Evolutionary conservation across 2,888 invertebrate species (phyloP).

Genomic region (Acronicta psi): DNA sequence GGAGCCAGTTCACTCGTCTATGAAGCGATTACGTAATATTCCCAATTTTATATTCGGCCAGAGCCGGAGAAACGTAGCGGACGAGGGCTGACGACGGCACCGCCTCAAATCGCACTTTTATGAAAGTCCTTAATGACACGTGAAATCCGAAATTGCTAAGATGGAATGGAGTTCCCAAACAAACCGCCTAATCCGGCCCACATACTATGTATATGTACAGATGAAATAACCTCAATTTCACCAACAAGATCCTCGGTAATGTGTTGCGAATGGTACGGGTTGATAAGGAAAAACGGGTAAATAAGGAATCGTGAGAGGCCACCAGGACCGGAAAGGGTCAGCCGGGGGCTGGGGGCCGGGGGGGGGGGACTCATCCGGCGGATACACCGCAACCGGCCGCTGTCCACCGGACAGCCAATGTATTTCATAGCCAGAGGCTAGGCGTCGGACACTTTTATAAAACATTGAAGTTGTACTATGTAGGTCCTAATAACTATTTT

Average conservation of each 20-base stretch:
- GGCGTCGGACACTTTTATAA: conserved; percentile 67
- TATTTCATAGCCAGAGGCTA: conserved; percentile 66
- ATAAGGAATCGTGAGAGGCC: conserved; percentile 79
- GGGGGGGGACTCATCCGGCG: conserved; percentile 68
- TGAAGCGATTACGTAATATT: conserved; percentile 51
- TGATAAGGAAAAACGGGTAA: conserved; percentile 88
- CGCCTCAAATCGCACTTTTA: conserved; percentile 58
- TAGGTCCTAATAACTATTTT: conserved; percentile 53
- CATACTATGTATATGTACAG: conserved; percentile 63
- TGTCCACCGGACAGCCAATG: conserved; percentile 58
- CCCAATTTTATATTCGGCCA: conserved; percentile 49
- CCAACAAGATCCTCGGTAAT: conserved; percentile 78
- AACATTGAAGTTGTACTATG: conserved; percentile 64
- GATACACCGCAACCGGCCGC: conserved; percentile 70
- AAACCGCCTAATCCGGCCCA: conserved; percentile 67
- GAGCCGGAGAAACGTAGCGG: conserved; percentile 8
- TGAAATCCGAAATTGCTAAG: conserved; percentile 67
- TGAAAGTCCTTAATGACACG: conserved; percentile 66
- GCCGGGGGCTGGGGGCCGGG: conserved; percentile 59
- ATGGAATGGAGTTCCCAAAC: conserved; percentile 68
- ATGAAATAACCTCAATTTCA: conserved; percentile 76
- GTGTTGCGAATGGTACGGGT: conserved; percentile 82
- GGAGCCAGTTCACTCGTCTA: conserved; percentile 42
- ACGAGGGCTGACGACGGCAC: conserved; percentile 28
- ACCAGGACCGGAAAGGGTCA: conserved; percentile 73